These are phyloP conservation scores for Heliconius charithonia DNA, from an alignment of 2,888 invertebrate genomes.

Conservation along the genomic window DNA sequence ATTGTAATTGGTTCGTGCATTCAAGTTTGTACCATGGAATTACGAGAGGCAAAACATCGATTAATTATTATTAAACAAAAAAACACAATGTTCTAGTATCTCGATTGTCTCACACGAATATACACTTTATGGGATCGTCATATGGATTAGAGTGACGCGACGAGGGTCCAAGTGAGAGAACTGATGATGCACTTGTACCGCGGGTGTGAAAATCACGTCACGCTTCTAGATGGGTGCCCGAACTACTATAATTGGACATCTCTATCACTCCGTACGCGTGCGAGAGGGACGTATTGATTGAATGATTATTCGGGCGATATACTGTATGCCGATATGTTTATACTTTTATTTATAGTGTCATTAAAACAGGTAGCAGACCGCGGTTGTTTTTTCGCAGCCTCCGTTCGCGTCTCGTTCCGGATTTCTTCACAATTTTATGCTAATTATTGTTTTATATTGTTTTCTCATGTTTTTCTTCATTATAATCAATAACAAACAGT, in stretches of 20 bases:
- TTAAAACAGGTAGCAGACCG: slow-evolving; percentile 52
- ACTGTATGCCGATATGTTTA: slow-evolving; percentile 49
- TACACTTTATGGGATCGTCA: slow-evolving; percentile 19
- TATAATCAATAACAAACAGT: slow-evolving; percentile 41
- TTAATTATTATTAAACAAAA: slow-evolving; percentile 38
- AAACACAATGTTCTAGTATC: slow-evolving; percentile 33
- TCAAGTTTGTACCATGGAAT: slow-evolving; percentile 21
- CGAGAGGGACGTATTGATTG: slow-evolving; percentile 49
- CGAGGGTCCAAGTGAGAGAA: slow-evolving; percentile 34
- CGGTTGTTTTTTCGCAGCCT: slow-evolving; percentile 45
- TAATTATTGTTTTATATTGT: slow-evolving; percentile 36
- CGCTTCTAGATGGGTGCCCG: slow-evolving; percentile 46
- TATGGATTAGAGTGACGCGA: slow-evolving; percentile 21
- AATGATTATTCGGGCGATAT: slow-evolving; percentile 51
- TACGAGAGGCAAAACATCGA: slow-evolving; percentile 32
- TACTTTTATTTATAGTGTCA: slow-evolving; percentile 52
- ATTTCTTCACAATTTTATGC: slow-evolving; percentile 41
- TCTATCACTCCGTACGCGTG: slow-evolving; percentile 41
- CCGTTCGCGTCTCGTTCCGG: slow-evolving; percentile 39
- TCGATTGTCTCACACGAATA: slow-evolving; percentile 14
- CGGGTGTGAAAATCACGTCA: slow-evolving; percentile 53
- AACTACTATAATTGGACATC: slow-evolving; percentile 39
- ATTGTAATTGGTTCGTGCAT: slow-evolving; percentile 24
- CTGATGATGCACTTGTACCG: slow-evolving; percentile 42
- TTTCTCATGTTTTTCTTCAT: slow-evolving; percentile 34